Conservation (phyloP, 2,888 invertebrate genomes). For the Microctonus brassicae region DNA sequence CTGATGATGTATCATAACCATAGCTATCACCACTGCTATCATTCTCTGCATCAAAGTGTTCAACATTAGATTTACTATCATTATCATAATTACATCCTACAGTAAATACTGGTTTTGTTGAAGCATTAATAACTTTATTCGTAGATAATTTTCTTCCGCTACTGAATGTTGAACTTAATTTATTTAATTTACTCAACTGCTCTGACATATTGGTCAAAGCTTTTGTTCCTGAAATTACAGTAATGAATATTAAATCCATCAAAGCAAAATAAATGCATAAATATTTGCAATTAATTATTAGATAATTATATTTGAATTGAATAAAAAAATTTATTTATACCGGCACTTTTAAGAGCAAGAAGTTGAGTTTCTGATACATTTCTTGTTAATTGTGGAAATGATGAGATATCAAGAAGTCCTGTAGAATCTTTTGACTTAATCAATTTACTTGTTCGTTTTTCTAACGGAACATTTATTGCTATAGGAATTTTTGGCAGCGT, state of each 20-base stretch:
- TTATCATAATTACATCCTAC: constrained; percentile 60
- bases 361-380: constrained; percentile 93
- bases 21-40: constrained; percentile 69
- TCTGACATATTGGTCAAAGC: constrained; percentile 89
- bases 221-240: constrained; percentile 77
- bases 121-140: constrained; percentile 30
- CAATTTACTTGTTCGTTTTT: constrained; percentile 77
- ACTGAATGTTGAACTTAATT: constrained; percentile 77
- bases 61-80: constrained; percentile 69
- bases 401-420: constrained; percentile 75
- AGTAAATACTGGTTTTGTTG: constrained; percentile 60
- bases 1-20: constrained; percentile 74
- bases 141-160: constrained; percentile 56
- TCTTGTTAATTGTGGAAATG: constrained; percentile 78
- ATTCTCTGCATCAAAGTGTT: constrained; percentile 69
- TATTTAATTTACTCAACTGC: constrained; percentile 87
- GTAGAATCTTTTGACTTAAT: constrained; percentile 70
- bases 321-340: constrained; percentile 69
- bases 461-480: constrained; percentile 78
- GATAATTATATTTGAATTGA: too few species aligned
- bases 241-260: background rate
- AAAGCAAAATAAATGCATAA: background rate
- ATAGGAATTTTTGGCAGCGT: constrained; percentile 77
- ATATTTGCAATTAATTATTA: too few species aligned
- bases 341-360: constrained; percentile 81